Conservation (phyloP, 2,113 vertebrate species). For the Neotragus pygmaeus region DNA sequence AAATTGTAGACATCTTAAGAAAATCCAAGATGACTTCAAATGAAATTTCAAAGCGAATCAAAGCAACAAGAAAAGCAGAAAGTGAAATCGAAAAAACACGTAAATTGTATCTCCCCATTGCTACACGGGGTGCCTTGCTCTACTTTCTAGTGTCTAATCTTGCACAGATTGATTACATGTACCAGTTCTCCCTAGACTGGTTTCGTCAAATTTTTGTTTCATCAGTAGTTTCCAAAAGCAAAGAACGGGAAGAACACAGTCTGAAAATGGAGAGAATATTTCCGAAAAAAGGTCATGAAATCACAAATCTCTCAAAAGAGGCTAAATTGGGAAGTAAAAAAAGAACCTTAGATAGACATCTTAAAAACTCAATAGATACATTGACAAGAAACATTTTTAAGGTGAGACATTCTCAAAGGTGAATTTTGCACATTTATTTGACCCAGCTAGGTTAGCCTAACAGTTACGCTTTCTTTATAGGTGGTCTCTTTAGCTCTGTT, state of each 20-base stretch:
- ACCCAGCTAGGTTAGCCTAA: neutral
- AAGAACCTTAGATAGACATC: neutral
- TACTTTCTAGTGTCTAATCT: conserved; percentile 74
- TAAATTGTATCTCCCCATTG: conserved; percentile 72
- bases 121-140: conserved; percentile 67
- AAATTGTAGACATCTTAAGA: conserved; percentile 72
- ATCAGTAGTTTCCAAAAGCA: conserved; percentile 19
- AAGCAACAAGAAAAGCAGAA: conserved; percentile 68
- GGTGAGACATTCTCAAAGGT: conserved; percentile 45
- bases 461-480: neutral
- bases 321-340: neutral
- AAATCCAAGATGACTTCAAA: conserved; percentile 72
- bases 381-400: conserved; percentile 75
- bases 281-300: neutral
- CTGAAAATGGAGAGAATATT: neutral
- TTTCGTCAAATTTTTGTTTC: conserved; percentile 70
- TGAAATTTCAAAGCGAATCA: conserved; percentile 68
- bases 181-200: conserved; percentile 81
- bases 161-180: conserved; percentile 68
- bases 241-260: neutral
- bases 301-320: neutral
- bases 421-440: neutral
- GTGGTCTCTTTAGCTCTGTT: conserved; percentile 74
- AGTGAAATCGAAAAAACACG: conserved; percentile 49
- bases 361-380: conserved; percentile 41